Base-by-base conservation (phyloP, 1,140 invertebrate species). In the Pentalonia nigronervosa region DNA sequence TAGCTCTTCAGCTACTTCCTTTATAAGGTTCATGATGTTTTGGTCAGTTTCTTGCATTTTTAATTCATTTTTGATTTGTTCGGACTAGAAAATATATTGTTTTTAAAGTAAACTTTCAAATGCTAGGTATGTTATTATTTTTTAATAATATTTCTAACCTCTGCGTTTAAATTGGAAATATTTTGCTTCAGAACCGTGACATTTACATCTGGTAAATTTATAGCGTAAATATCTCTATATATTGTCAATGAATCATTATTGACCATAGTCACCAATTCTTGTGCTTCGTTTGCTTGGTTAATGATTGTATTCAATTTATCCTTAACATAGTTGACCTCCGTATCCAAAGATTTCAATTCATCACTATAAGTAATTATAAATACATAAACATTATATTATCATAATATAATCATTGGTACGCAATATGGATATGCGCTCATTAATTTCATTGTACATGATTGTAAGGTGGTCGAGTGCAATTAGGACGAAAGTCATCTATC, bases 171-270 rank as follows among this genome's bases (percentile, higher is more conserved):
- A 2, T 95, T 95, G 7, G 96, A 95, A 1, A 98, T 97, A 91
- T 97, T 96, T 41, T 96, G 95, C 94, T 97, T 97, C 76, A 99
- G 95, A 94, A 96, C 95, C 1, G 95, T 95, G 3, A 98, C 95
- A 94, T 99, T 97, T 11, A 98, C 96, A 11, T 96, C 95, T 0
- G 98, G 98, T 7, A 98, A 95, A 23, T 96, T 96, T 7, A 98
- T 96, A 67, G 97, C 97, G 50, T 97, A 97, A 36, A 98, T 97
- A 94, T 98, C 96, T 8, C 96, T 97, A 67, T 97, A 97, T 2
- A 99, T 95, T 86, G 96, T 96, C 50, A 99, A 95, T 0, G 98
- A 98, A 94, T 98, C 97, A 8, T 98, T 96, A 94, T 98, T 97
- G 0, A 97, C 97, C 83, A 96, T 96, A 48, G 96, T 96, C 0